Conservation (phyloP, 2,797 vertebrate genomes). For the Lagorchestes hirsutus region DNA sequence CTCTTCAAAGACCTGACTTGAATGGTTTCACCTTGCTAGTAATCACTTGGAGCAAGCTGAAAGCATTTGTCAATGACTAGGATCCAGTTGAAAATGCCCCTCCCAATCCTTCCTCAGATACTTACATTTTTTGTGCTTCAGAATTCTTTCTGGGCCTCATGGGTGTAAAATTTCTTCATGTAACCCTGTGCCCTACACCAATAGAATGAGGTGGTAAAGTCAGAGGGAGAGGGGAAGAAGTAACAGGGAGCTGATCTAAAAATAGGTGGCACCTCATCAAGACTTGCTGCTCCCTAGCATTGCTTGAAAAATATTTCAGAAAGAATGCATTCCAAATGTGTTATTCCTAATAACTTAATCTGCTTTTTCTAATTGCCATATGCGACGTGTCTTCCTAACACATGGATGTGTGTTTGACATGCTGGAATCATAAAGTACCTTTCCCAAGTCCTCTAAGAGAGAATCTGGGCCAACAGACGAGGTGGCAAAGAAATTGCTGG, state of each 20-base stretch:
- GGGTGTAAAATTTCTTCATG: background rate
- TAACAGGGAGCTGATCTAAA: background rate
- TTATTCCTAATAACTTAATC: slow-evolving; percentile 55
- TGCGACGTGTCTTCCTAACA: slow-evolving; percentile 29
- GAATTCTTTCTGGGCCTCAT: background rate
- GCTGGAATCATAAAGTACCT: slow-evolving; percentile 51
- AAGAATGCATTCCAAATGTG: slow-evolving; percentile 28
- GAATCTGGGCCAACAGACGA: slow-evolving; percentile 56
- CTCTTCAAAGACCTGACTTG: background rate
- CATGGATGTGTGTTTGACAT: slow-evolving; percentile 50
- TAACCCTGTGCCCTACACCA: background rate
- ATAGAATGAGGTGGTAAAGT: background rate
- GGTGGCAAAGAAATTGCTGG: slow-evolving; percentile 34
- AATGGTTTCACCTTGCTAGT: background rate
- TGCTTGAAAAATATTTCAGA: background rate
- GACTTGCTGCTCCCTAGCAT: background rate
- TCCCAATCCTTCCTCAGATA: background rate
- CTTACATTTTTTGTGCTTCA: background rate
- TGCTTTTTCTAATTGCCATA: slow-evolving; percentile 22
- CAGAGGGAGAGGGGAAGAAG: slow-evolving; percentile 9
- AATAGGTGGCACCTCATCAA: slow-evolving; percentile 4
- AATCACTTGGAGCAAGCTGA: background rate
- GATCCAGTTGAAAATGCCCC: background rate
- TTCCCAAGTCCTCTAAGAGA: slow-evolving; percentile 44
- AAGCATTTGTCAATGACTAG: background rate